A percentile compares a stretch with the other conserved stretches of the same genome.
These are phyloP conservation scores for Ostrea edulis DNA, from an alignment of 1,140 invertebrate genomes.

Conservation along the genomic window DNA sequence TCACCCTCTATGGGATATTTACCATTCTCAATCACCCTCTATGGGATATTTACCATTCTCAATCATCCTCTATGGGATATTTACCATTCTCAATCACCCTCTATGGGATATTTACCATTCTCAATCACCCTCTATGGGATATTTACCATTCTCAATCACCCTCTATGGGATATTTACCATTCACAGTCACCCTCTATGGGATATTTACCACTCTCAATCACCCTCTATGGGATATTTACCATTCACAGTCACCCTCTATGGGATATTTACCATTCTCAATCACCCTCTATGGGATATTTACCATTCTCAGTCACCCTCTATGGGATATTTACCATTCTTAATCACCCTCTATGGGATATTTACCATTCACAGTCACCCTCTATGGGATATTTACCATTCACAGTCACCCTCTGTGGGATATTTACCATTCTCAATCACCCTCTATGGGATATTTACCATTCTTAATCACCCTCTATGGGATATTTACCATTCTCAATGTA, in stretches of 20 bases:
- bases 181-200: no score
- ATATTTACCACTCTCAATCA: conserved; percentile 86
- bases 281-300: conserved; percentile 73
- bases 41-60: conserved; percentile 84
- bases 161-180: no score
- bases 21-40: conserved; percentile 84
- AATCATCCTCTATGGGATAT: no score
- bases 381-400: no score
- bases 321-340: conserved; percentile 84
- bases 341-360: conserved; percentile 67
- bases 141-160: conserved; percentile 87
- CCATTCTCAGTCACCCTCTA: conserved; percentile 82
- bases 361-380: conserved; percentile 89
- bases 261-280: conserved; percentile 85
- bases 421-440: conserved; percentile 85
- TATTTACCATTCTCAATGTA: conserved; percentile 86
- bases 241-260: no score
- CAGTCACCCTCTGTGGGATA: no score
- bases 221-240: no score
- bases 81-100: no score
- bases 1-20: conserved; percentile 44
- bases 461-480: conserved; percentile 57
- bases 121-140: conserved; percentile 77
- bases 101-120: conserved; percentile 82
- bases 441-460: conserved; percentile 82